A percentile compares a stretch with the other conserved stretches of the same genome.
Conservation (phyloP, 2,888 invertebrate species). For the Yponomeuta malinellus region DNA sequence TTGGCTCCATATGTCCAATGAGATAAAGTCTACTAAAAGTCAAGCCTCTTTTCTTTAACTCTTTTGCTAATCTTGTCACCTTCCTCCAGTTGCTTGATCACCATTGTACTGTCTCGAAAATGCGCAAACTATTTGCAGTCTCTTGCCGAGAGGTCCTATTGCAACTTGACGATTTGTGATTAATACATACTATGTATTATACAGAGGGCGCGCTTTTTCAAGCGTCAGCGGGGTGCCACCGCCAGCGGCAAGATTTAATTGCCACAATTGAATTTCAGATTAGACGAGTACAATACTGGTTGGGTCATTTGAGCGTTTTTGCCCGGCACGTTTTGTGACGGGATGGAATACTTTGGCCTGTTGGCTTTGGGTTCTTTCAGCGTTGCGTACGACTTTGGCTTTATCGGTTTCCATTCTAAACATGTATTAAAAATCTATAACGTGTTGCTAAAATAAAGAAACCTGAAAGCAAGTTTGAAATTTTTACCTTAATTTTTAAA, state of each 20-base stretch:
- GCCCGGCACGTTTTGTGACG: conserved; percentile 4
- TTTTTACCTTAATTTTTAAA: no score
- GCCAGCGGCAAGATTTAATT: conserved; percentile 35
- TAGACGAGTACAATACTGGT: conserved; percentile 14
- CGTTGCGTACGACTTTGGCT: neutral
- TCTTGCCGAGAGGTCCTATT: neutral
- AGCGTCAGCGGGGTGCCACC: conserved; percentile 38
- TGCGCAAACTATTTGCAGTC: neutral
- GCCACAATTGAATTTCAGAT: conserved; percentile 47
- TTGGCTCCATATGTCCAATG: no score
- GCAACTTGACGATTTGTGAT: neutral
- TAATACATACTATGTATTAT: neutral
- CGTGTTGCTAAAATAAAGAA: no score
- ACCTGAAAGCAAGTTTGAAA: no score
- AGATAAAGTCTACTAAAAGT: no score
- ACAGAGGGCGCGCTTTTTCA: neutral
- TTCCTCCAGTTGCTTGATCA: no score
- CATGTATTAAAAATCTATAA: no score
- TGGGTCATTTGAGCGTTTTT: conserved; percentile 12
- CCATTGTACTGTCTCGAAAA: no score
- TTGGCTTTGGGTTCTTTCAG: neutral
- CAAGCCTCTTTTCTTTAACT: no score
- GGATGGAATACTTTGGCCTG: neutral
- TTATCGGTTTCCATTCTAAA: no score
- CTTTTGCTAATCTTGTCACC: no score